phyloP scores from a whole-genome alignment of 2,888 invertebrate genomes.

The Drosophila algonquin region DNA sequence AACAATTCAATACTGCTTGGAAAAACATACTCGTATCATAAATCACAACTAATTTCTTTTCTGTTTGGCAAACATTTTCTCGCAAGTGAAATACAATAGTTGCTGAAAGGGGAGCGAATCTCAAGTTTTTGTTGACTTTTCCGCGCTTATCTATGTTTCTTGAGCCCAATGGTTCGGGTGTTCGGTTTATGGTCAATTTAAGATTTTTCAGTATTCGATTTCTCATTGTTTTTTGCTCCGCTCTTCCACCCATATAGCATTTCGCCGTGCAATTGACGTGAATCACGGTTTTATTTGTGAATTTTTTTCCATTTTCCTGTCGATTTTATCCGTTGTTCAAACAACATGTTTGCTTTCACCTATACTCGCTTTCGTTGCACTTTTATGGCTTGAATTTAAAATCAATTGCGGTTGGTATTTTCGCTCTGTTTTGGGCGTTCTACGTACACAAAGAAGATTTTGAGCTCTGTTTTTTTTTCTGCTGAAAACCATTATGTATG shows the following conservation, averaged over 20 bases:
- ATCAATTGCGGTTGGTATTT: slow-evolving; percentile 41
- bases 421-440: slow-evolving; percentile 7
- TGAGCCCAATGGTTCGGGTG: not conserved
- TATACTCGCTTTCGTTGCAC: slow-evolving; percentile 43
- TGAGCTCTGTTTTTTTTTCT: too few species aligned
- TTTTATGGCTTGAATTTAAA: slow-evolving; percentile 46
- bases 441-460: not conserved
- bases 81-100: not conserved
- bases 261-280: slow-evolving; percentile 25
- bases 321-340: slow-evolving; percentile 52
- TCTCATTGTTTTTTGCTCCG: slow-evolving; percentile 24
- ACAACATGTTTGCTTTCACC: slow-evolving; percentile 54
- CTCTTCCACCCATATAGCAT: not conserved
- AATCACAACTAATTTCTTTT: too few species aligned
- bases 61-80: not conserved
- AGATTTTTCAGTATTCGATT: slow-evolving; percentile 31
- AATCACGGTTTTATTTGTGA: slow-evolving; percentile 40
- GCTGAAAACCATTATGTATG: too few species aligned
- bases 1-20: too few species aligned
- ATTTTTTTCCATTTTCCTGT: slow-evolving; percentile 47
- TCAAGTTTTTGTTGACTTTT: slow-evolving; percentile 67
- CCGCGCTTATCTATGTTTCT: slow-evolving; percentile 41
- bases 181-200: slow-evolving; percentile 67
- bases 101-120: slow-evolving; percentile 42
- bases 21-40: too few species aligned